phyloP scores from a whole-genome alignment of 2,888 invertebrate species.

The Actias luna region DNA sequence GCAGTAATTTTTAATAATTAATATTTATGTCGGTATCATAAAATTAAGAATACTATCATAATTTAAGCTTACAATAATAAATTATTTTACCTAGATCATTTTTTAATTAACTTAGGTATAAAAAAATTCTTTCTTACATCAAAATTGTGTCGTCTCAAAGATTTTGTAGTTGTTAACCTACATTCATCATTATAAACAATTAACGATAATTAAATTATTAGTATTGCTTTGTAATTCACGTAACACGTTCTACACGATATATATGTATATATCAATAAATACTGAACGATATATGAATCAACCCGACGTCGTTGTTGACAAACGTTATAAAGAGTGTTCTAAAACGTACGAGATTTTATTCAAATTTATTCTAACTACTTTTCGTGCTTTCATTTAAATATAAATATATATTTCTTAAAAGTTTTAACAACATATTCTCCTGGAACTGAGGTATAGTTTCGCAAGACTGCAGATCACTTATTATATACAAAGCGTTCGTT shows the following conservation, averaged over 20 bases:
- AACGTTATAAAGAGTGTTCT: not conserved
- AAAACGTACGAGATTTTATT: not conserved
- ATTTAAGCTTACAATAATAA: not conserved
- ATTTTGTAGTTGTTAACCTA: constrained; percentile 13
- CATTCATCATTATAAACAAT: constrained; percentile 10
- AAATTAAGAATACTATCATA: not conserved
- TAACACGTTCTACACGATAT: not conserved
- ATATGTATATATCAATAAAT: constrained; percentile 9
- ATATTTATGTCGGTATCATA: not conserved
- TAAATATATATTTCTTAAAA: not conserved
- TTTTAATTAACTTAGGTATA: not conserved
- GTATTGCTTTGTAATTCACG: constrained; percentile 8
- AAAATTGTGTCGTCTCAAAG: not conserved
- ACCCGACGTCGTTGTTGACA: constrained; percentile 3
- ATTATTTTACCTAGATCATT: not conserved
- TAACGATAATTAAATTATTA: constrained; percentile 9
- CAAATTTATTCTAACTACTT: not conserved
- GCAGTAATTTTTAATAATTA: constrained; percentile 25
- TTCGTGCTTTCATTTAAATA: not conserved
- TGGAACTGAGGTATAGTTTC: constrained; percentile 55
- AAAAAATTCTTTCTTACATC: not conserved
- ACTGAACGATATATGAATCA: constrained; percentile 7
- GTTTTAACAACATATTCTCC: constrained; percentile 25
- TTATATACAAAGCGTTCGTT: constrained; percentile 72
- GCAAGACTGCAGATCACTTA: constrained; percentile 44